phyloP scores from a whole-genome alignment of 2,888 invertebrate genomes.

The Erannis defoliaria region DNA sequence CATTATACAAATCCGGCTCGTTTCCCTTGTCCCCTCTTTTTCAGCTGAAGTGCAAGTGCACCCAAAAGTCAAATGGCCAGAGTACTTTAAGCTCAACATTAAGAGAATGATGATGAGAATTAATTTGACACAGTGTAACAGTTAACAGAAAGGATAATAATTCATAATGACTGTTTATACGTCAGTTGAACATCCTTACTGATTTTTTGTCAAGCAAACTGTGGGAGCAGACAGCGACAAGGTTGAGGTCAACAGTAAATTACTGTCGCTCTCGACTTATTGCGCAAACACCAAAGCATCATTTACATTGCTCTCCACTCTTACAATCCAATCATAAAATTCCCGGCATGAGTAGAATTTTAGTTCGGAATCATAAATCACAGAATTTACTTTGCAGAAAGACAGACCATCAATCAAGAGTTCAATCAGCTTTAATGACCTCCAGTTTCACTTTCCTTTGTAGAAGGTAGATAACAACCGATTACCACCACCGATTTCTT shows the following conservation, averaged over 20 bases:
- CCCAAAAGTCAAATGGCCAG: too few relatives aligned
- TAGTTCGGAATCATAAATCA: slow-evolving; percentile 51
- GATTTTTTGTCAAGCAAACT: slow-evolving; percentile 57
- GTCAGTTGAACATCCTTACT: slow-evolving; percentile 19
- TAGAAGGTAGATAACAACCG: slow-evolving; percentile 54
- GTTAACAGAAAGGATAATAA: too few relatives aligned
- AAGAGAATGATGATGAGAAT: too few relatives aligned
- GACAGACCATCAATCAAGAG: slow-evolving; percentile 61
- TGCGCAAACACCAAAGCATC: slow-evolving; percentile 63
- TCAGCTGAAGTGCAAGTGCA: too few relatives aligned
- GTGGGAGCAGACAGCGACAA: slow-evolving; percentile 67
- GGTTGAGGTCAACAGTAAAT: slow-evolving; percentile 76
- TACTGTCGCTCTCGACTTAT: slow-evolving; percentile 65
- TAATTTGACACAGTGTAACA: too few relatives aligned
- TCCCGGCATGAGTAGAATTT: slow-evolving; percentile 34
- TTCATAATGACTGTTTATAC: too few relatives aligned
- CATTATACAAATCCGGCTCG: too few relatives aligned
- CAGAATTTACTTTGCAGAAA: slow-evolving; percentile 54
- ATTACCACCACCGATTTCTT: slow-evolving; percentile 60
- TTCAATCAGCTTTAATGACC: slow-evolving; percentile 64
- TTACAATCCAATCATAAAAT: slow-evolving; percentile 38
- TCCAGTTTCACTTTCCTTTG: slow-evolving; percentile 67
- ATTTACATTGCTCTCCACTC: slow-evolving; percentile 53
- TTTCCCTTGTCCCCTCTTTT: too few relatives aligned
- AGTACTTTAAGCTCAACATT: too few relatives aligned